A percentile compares a stretch with the other conserved stretches of the same genome.
phyloP scores from a whole-genome alignment of 1,140 invertebrate genomes.

The Pseudomyrmex sp. region DNA sequence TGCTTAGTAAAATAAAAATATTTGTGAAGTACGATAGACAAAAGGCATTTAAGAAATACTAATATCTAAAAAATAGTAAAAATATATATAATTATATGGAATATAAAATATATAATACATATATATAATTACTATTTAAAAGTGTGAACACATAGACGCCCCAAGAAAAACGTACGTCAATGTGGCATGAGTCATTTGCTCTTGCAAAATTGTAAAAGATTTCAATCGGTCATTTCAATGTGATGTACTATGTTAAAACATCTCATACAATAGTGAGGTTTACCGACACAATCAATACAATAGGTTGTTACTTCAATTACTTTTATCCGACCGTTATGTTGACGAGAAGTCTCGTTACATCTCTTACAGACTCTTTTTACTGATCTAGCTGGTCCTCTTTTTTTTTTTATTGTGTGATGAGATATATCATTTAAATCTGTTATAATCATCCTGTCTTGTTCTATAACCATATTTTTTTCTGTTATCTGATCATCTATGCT shows the following conservation, averaged over 20 bases:
- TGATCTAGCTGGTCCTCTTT: constrained; percentile 32
- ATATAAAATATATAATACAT: constrained; percentile 4
- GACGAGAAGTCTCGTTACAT: constrained; percentile 4
- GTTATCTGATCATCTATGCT: no score
- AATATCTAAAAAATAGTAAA: neutral
- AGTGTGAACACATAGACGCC: neutral
- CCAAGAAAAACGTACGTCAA: neutral
- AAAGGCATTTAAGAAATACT: no score
- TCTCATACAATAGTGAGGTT: constrained; percentile 39
- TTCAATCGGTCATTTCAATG: constrained; percentile 12
- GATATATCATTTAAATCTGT: neutral
- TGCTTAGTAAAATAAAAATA: neutral
- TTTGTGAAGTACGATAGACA: neutral
- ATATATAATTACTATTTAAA: neutral
- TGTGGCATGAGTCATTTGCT: neutral
- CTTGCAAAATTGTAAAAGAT: neutral
- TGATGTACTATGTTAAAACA: constrained; percentile 43
- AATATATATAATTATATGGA: neutral
- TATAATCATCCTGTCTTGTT: no score
- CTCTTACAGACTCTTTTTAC: constrained; percentile 34
- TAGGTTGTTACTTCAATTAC: constrained; percentile 25
- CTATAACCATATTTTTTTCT: no score
- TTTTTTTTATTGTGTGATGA: constrained; percentile 42
- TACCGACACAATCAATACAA: constrained; percentile 31
- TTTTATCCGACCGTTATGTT: neutral